A percentile compares a stretch with the other conserved stretches of the same genome.
Conservation (phyloP, 92 coral and sea anemone genomes). For the Phenganax marumi region DNA sequence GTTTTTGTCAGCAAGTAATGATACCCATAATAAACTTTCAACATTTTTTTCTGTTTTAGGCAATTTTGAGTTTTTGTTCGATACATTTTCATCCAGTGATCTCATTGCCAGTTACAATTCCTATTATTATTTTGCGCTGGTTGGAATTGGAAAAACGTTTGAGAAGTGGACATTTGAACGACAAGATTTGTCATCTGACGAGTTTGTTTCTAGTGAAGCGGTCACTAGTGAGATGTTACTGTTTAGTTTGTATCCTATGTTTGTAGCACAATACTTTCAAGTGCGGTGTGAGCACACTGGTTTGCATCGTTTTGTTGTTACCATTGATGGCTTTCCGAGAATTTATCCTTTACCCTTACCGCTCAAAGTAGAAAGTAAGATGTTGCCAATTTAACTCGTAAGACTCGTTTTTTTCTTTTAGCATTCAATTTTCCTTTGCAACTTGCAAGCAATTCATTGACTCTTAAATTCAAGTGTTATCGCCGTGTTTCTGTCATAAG, state of each 20-base stretch:
- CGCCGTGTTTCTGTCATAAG: too few relatives aligned
- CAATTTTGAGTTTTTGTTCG: not conserved
- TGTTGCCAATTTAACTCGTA: not conserved
- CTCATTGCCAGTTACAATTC: not conserved
- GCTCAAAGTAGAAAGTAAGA: not conserved
- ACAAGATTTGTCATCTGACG: not conserved
- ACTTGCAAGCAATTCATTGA: too few relatives aligned
- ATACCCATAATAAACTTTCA: not conserved
- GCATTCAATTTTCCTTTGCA: too few relatives aligned
- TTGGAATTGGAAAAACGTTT: conserved; percentile 12
- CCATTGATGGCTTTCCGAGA: not conserved
- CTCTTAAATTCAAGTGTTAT: too few relatives aligned
- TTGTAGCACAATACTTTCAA: not conserved
- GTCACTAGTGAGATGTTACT: too few relatives aligned
- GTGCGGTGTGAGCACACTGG: conserved; percentile 7
- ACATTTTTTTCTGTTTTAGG: not conserved
- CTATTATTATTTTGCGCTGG: not conserved
- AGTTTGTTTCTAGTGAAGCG: not conserved
- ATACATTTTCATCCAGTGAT: not conserved
- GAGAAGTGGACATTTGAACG: not conserved
- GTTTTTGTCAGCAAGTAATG: too few relatives aligned
- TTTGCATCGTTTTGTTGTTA: not conserved
- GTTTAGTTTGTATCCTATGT: not conserved
- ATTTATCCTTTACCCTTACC: not conserved
- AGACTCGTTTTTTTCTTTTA: not conserved